Percentiles rank a stretch among this genome's conserved stretches.
These are phyloP conservation scores for Drosophila aldrichi DNA, from an alignment of 2,888 invertebrate genomes.

Conservation along the genomic window DNA sequence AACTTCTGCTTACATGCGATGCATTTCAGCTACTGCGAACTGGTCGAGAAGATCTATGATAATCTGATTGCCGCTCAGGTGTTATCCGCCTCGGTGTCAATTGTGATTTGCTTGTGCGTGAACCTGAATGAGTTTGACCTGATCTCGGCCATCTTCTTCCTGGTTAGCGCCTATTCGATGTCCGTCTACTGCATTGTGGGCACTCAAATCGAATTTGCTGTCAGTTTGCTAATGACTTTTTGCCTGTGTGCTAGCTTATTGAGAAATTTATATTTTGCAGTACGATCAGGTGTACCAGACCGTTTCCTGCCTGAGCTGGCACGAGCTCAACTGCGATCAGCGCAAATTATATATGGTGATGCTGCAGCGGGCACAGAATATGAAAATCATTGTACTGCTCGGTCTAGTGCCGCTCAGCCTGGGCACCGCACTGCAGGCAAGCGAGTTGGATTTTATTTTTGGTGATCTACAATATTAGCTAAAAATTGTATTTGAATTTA, in stretches of 20 bases:
- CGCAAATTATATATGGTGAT: conserved; percentile 42
- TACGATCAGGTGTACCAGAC: conserved; percentile 51
- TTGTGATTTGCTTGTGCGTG: conserved; percentile 56
- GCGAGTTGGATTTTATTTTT: background rate
- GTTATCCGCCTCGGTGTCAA: conserved; percentile 41
- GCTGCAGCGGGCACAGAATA: conserved; percentile 19
- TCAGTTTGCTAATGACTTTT: conserved; percentile 10
- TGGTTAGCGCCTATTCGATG: conserved; percentile 60
- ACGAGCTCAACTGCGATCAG: conserved; percentile 52
- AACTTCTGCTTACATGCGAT: background rate
- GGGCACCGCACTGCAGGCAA: conserved; percentile 31
- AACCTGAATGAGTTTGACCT: conserved; percentile 48
- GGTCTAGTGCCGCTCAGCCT: conserved; percentile 21
- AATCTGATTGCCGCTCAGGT: conserved; percentile 57
- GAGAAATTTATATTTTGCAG: conserved; percentile 13
- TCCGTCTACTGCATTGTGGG: conserved; percentile 60
- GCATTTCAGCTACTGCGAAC: conserved; percentile 47
- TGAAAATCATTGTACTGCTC: conserved; percentile 7
- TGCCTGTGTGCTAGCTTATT: background rate
- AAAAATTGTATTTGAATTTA: too few species aligned
- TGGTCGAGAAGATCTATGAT: conserved; percentile 27
- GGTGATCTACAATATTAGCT: background rate
- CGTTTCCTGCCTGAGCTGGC: conserved; percentile 47
- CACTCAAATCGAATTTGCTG: conserved; percentile 59
- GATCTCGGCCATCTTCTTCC: conserved; percentile 40